Evolutionary conservation across 1,140 invertebrate genomes (phyloP), one percentile per base, ranked within the genome.

Genomic region (Formica exsecta): DNA sequence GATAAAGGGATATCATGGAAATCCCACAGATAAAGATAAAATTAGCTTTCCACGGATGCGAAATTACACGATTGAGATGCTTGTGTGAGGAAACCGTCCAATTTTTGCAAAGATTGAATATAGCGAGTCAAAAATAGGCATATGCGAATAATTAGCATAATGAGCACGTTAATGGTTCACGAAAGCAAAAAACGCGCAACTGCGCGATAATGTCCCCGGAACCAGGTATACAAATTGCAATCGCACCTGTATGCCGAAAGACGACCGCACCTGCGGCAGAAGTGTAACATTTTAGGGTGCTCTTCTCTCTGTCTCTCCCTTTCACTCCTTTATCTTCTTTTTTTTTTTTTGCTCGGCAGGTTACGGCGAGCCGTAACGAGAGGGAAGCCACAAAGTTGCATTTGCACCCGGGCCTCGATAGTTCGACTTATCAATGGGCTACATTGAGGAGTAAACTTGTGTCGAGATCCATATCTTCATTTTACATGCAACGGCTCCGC

Each of bases 211-310:
- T 25, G 79, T 29, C 16, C 25, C 66, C 9, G 25, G 29, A 74
- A 38, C 51, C 38, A 1, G 19, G 36, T 64, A 51, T n/a, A 41
- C 80, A 65, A 83, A 83, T 76, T 86, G 51, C 85, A 86, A 89
- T 48, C 87, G 87, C 88, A 89, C 88, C 88, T 89, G 88, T 89
- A 74, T 36, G 68, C 4, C 29, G 19, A 51, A 38, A 61, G 6
- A 54, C 38, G 71, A 71, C 36, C 54, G 87, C 88, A 89, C 88
- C 88, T 89, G 88, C 88, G 19, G 62, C 41, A 64, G 38, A 68
- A 73, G 54, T 64, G 71, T 75, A 86, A 89, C 75, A 86, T 76
- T 89, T 62, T 59, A n/a, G 57, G 9, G 29, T n/a, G 32, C 36
- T 7, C 54, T n/a, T 59, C 71, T n/a, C 48, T 38, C 57, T 19